Evolutionary conservation across 1,140 invertebrate genomes (phyloP).

Genomic region (Tetramorium alpestre): DNA sequence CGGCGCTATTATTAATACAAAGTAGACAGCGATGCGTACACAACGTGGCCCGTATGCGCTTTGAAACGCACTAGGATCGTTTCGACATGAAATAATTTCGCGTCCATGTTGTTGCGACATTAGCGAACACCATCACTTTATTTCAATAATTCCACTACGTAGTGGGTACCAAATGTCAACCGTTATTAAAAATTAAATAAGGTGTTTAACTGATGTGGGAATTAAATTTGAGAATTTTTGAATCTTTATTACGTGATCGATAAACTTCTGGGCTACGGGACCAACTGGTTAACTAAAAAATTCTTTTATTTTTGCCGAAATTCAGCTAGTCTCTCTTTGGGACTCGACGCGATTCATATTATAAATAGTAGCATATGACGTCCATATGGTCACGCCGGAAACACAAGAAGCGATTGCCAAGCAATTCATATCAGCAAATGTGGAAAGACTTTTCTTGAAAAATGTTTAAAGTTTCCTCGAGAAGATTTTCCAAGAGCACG

Average conservation of each 20-base stretch:
- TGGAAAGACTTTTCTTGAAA: no score
- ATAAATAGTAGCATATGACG: no score
- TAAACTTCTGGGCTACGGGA: not conserved
- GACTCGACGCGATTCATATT: no score
- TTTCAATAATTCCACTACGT: slow-evolving; percentile 32
- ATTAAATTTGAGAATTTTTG: not conserved
- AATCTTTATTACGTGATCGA: not conserved
- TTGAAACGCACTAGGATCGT: slow-evolving; percentile 42
- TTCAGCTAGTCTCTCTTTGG: no score
- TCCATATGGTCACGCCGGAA: no score
- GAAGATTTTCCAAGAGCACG: no score
- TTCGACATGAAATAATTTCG: slow-evolving; percentile 44
- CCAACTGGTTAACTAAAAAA: no score
- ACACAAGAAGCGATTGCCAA: no score
- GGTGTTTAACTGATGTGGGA: not conserved
- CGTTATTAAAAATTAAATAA: not conserved
- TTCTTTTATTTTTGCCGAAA: no score
- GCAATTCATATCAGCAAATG: no score
- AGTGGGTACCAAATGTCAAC: not conserved
- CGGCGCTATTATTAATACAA: slow-evolving; percentile 57
- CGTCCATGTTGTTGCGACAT: slow-evolving; percentile 1
- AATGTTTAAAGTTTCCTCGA: no score
- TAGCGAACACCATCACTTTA: slow-evolving; percentile 47
- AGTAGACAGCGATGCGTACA: slow-evolving; percentile 55
- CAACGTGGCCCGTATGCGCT: slow-evolving; percentile 19